Evolutionary conservation across 1,140 invertebrate species (phyloP), one percentile per base, ranked within the genome.

Genomic region (Zelostemma sp.): DNA sequence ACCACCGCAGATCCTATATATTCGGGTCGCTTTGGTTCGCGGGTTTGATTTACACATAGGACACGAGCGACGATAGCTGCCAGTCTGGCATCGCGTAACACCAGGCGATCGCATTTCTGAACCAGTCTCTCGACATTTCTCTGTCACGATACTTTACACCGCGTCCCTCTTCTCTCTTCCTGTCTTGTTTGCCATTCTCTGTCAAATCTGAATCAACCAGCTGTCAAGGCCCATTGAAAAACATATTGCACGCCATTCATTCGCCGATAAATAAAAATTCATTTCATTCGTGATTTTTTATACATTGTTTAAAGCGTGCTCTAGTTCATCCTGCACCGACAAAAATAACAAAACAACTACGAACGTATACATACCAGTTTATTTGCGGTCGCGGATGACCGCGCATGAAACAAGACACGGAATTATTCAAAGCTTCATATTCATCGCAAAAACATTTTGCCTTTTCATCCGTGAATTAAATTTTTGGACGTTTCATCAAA

Each of bases 71-170:
- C 59, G 64, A 67, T 66, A 67, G 55, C 63, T 66, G 57, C 55
- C 60, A 63, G 48, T 45, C 57, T 38, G 46, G 41, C 63, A 63
- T 76, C 69, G 68, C 72, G 63, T 74, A 73, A 74, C 75, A 76
- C 67, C 62, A 58, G 54, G 45, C 68, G 72, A 76, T 76, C 74
- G 53, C 69, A 76, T 76, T 76, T 76, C 74, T 73, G 68, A 69
- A 73, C 71, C 65, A 62, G 71, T 68, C 63, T 65, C 71, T 68
- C 65, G 68, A 75, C 74, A 67, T 71, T 73, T 76, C 74, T 73
- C 65, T 72, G 68, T 76, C 62, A 74, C 64, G 55, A 56, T 61
- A 74, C 62, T 69, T 67, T 53, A 49, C 57, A 46, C 58, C 12
- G 35, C 55, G 31, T 40, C 40, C 31, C 51, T 25, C 45, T 38